Conservation (phyloP, 2,797 vertebrate species). For the Peromyscus aztecus region DNA sequence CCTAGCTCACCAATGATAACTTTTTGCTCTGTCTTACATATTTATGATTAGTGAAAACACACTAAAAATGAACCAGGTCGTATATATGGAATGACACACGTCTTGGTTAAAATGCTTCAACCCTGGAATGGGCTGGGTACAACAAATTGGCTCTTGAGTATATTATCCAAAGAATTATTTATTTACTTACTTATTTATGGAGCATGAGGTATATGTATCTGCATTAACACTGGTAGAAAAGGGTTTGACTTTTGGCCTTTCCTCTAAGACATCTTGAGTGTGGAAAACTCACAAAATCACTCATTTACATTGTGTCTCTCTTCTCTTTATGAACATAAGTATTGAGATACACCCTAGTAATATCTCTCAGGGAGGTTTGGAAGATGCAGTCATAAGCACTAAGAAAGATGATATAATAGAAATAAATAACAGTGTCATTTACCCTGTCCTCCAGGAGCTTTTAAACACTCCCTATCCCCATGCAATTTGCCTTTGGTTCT, state of each 20-base stretch:
- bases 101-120: background rate
- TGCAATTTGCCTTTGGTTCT: background rate
- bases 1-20: background rate
- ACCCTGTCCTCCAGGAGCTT: background rate
- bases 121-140: background rate
- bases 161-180: background rate
- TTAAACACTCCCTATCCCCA: background rate
- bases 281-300: background rate
- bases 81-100: background rate
- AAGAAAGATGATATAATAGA: constrained; percentile 13
- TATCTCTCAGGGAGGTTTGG: background rate
- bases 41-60: background rate
- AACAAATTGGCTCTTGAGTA: background rate
- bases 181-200: background rate
- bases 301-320: background rate
- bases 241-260: background rate
- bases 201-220: background rate
- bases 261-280: background rate
- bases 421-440: constrained; percentile 7
- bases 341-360: background rate
- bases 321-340: background rate
- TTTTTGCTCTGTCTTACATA: background rate
- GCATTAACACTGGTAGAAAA: background rate
- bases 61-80: background rate
- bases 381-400: constrained; percentile 33